These are phyloP conservation scores for Tadarida brasiliensis DNA, from an alignment of 2,797 vertebrate genomes.

Conservation along the genomic window DNA sequence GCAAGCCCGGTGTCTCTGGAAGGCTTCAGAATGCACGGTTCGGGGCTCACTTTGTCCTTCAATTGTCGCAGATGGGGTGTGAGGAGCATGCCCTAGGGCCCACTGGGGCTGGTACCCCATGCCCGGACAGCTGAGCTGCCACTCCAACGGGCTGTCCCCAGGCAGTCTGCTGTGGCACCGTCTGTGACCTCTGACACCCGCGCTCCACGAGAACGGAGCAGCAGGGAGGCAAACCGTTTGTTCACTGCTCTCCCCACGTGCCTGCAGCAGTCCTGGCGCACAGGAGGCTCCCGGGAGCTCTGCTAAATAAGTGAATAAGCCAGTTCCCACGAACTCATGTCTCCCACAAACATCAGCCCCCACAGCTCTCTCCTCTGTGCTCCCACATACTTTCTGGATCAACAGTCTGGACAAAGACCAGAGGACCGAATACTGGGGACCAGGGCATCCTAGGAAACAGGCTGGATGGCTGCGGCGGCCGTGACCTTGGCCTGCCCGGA, in stretches of 20 bases:
- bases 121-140: fast-evolving
- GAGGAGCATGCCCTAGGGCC: background rate
- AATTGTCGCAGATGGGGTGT: background rate
- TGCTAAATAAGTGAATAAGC: background rate
- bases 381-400: background rate
- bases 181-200: background rate
- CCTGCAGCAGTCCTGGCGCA: background rate
- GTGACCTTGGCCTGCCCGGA: background rate
- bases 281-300: background rate
- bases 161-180: background rate
- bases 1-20: background rate
- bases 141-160: background rate
- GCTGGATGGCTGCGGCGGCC: background rate
- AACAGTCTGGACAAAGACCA: background rate
- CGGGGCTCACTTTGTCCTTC: background rate
- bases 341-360: background rate
- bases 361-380: background rate
- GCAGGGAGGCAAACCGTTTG: background rate
- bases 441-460: background rate
- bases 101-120: too few species aligned
- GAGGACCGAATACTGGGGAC: background rate
- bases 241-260: fast-evolving
- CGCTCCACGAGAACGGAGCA: background rate
- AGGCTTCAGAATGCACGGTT: background rate
- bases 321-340: background rate